A percentile compares a stretch with the other conserved stretches of the same genome.
Evolutionary conservation across 2,888 invertebrate genomes (phyloP).

Genomic region (Perithous albicinctus): DNA sequence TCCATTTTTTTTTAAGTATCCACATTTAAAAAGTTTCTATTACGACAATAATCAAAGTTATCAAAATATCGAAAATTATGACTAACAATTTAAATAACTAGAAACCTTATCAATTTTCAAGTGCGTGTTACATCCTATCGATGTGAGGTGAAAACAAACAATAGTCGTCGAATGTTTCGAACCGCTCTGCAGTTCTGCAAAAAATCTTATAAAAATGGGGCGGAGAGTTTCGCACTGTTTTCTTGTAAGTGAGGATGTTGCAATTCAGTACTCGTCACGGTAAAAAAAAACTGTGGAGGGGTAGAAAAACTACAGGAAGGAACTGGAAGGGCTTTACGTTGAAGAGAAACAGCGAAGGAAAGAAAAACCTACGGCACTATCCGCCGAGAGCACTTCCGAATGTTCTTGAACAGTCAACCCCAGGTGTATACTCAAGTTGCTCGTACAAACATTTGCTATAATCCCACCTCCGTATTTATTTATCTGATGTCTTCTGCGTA

Average conservation of each 20-base stretch:
- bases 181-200: background rate
- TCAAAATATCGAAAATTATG: too few species aligned
- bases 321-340: constrained; percentile 23
- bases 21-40: too few species aligned
- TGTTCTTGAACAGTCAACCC: constrained; percentile 1
- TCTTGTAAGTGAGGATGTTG: background rate
- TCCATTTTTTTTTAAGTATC: too few species aligned
- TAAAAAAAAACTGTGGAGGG: background rate
- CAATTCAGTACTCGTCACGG: background rate
- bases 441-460: constrained; percentile 35
- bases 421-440: background rate
- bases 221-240: background rate
- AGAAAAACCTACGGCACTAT: constrained; percentile 7
- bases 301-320: background rate
- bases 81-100: too few species aligned
- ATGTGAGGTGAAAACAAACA: too few species aligned
- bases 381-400: constrained; percentile 1
- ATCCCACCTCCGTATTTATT: constrained; percentile 21
- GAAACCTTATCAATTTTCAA: too few species aligned
- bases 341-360: constrained; percentile 15
- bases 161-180: too few species aligned
- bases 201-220: background rate
- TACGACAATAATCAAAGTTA: too few species aligned
- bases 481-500: constrained; percentile 12
- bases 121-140: too few species aligned